Conservation (phyloP, 2,888 invertebrate species). For the Xanthorhoe spadicearia region DNA sequence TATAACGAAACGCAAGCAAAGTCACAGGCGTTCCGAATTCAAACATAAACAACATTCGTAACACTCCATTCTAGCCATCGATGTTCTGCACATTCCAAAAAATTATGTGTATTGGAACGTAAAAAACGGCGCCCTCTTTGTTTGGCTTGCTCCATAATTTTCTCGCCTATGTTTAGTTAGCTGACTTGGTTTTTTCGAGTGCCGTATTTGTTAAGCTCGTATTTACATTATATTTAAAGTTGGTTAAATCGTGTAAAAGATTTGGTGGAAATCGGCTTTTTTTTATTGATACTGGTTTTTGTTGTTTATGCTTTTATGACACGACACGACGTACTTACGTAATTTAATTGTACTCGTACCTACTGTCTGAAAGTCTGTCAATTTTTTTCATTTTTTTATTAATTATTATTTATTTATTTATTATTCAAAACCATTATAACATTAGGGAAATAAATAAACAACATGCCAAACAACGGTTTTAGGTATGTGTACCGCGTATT, state of each 20-base stretch:
- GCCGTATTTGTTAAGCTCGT: neutral
- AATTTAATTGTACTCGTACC: too few relatives aligned
- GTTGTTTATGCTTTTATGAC: too few relatives aligned
- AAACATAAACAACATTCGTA: conserved; percentile 29
- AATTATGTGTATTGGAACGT: conserved; percentile 39
- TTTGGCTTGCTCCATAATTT: conserved; percentile 48
- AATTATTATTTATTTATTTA: too few relatives aligned
- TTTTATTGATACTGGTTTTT: neutral
- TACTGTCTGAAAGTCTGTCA: too few relatives aligned
- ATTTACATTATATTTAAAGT: neutral
- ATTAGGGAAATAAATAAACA: too few relatives aligned
- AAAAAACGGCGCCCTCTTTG: conserved; percentile 45
- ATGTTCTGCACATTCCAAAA: conserved; percentile 39
- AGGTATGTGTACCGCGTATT: too few relatives aligned
- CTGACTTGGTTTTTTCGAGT: conserved; percentile 7
- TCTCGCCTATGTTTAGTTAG: conserved; percentile 44
- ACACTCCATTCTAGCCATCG: conserved; percentile 33
- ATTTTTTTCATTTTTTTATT: too few relatives aligned
- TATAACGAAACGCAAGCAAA: neutral
- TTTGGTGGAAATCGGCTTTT: neutral
- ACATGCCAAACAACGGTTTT: too few relatives aligned
- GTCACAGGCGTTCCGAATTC: neutral
- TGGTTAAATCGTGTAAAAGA: neutral
- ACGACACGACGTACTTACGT: too few relatives aligned
- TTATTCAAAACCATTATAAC: too few relatives aligned